phyloP scores from a whole-genome alignment of 2,888 invertebrate species.

The Drosophila stalkeri region DNA sequence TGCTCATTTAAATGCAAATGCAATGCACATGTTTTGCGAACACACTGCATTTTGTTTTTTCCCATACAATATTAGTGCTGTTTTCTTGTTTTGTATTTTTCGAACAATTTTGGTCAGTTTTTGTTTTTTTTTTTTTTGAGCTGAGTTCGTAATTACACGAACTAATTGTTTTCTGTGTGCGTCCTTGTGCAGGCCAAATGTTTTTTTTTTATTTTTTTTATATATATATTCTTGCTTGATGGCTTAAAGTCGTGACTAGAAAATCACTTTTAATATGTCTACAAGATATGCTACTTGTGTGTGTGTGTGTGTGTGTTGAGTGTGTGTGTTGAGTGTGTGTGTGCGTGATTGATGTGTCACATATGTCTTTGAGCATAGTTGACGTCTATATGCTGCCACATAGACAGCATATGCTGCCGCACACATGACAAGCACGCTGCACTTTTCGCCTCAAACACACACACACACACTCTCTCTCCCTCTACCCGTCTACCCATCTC shows the following conservation, averaged over 20 bases:
- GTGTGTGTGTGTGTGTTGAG: background rate
- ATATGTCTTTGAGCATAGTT: constrained; percentile 17
- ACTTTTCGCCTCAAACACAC: constrained; percentile 21
- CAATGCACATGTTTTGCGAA: constrained; percentile 48
- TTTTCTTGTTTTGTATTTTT: constrained; percentile 16
- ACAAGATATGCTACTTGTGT: background rate
- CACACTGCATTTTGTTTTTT: constrained; percentile 17
- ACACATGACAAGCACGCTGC: constrained; percentile 53
- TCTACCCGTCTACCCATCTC: too few relatives aligned
- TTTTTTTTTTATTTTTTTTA: background rate
- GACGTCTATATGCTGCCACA: constrained; percentile 16
- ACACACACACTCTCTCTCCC: too few relatives aligned
- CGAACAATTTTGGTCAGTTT: background rate
- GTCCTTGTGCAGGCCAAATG: constrained; percentile 2
- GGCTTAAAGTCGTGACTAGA: constrained; percentile 6
- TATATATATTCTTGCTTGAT: background rate
- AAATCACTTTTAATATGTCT: constrained; percentile 8
- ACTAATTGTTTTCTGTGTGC: constrained; percentile 55
- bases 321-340: background rate
- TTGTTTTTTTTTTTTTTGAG: background rate
- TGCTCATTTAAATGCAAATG: constrained; percentile 60
- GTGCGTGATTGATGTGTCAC: constrained; percentile 52
- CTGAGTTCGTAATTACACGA: constrained; percentile 52
- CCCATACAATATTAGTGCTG: constrained; percentile 13
- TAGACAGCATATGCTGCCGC: constrained; percentile 50